Base-by-base conservation (phyloP, 2,797 vertebrate species). In the Aeoliscus strigatus region DNA sequence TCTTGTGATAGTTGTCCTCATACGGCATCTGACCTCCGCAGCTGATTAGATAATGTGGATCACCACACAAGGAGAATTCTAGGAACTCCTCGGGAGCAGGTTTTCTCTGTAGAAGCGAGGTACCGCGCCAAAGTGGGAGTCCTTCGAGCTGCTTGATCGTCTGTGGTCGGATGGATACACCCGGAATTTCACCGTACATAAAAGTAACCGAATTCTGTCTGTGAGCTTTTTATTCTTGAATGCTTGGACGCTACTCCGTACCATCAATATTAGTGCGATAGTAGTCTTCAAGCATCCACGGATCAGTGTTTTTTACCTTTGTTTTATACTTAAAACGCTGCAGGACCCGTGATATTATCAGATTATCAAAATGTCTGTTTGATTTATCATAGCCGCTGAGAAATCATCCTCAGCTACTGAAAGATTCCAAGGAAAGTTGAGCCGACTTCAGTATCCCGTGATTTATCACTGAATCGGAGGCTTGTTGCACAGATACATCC, bases 11-110 rank as follows among this genome's bases (percentile, higher is more conserved):
- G 14, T 32, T 6, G 27, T 14, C 29, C 6, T 18, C 15, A 29
- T 18, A n/a, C 39, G 29, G 18, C 14, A 30, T 28, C 16, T 36
- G 17, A 50, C 30, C 13, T 32, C 35, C 44, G 28, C 30, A 52
- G 2, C 27, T 10, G 41, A 51, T 45, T 32, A 34, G 28, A 51
- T 10, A 2, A 3, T 26, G 14, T 42, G 24, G 33, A 33, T 38
- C 3, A 4, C 25, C 17, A 6, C 7, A 14, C 34, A 15, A 8
- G 15, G 27, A 24, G 13, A 28, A 5, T 57, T 53, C 35, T 45
- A 36, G 15, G 43, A 49, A 52, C 39, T 44, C 25, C 41, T 62
- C 25, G 34, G 42, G 6, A 5, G 18, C 1, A 12, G 14, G 33
- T 25, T 25, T 6, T 14, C 31, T 29, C 46, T 42, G 29, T 37